These are phyloP conservation scores for Apamea anceps DNA, from an alignment of 2,888 invertebrate genomes.

Conservation along the genomic window DNA sequence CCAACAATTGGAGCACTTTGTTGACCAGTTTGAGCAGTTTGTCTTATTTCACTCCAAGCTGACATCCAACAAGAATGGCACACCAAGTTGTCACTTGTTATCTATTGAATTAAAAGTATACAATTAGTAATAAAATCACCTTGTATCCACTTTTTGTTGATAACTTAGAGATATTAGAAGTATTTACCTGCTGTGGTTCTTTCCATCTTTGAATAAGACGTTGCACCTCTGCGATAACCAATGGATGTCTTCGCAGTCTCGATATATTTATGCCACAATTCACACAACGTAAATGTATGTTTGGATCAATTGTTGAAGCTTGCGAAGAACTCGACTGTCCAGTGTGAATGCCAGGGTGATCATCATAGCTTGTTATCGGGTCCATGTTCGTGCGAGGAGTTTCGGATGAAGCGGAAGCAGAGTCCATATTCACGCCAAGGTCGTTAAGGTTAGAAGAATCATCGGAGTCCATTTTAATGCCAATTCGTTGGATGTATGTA, in stretches of 20 bases:
- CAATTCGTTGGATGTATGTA: background rate
- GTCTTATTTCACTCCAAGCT: background rate
- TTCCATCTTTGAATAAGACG: background rate
- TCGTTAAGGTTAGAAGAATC: background rate
- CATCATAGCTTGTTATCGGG: background rate
- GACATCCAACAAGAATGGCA: background rate
- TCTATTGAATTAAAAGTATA: background rate
- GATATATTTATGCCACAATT: slow-evolving; percentile 3
- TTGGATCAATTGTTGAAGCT: background rate
- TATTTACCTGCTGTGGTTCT: background rate
- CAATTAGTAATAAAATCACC: background rate
- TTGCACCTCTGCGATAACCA: slow-evolving; percentile 1
- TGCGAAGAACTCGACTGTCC: slow-evolving; percentile 3
- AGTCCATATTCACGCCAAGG: background rate
- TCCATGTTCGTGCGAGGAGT: background rate
- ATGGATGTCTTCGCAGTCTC: background rate
- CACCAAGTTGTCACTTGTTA: too few relatives aligned
- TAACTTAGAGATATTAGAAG: background rate
- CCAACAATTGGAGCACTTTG: background rate
- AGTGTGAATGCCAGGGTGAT: background rate
- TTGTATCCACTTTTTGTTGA: background rate
- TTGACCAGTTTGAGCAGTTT: background rate
- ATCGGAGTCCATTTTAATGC: background rate
- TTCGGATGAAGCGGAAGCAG: background rate
- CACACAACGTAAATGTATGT: slow-evolving; percentile 1